phyloP scores from a whole-genome alignment of 2,797 vertebrate species.

The Jordanella pulchra region DNA sequence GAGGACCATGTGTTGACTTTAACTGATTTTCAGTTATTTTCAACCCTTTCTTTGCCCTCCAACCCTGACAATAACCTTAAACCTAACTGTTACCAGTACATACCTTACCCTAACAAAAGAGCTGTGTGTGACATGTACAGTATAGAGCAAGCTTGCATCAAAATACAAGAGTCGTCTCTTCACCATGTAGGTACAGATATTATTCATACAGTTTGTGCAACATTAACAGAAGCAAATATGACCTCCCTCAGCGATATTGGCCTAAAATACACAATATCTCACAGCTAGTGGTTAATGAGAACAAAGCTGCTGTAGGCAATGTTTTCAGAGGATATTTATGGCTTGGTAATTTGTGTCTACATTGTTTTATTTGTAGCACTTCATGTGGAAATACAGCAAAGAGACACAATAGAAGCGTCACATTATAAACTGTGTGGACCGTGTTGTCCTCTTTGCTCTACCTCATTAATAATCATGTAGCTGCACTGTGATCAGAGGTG shows the following conservation, averaged over 20 bases:
- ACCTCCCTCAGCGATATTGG: background rate
- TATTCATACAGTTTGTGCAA: slow-evolving; percentile 13
- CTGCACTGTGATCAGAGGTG: slow-evolving; percentile 29
- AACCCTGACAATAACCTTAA: too few relatives aligned
- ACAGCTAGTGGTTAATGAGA: slow-evolving; percentile 10
- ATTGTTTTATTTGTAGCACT: slow-evolving; percentile 23
- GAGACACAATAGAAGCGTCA: slow-evolving; percentile 24
- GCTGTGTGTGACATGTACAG: background rate
- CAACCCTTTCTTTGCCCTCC: too few relatives aligned
- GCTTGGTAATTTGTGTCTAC: slow-evolving; percentile 15
- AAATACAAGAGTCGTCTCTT: background rate
- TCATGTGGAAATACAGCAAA: slow-evolving; percentile 26
- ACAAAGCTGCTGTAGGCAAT: slow-evolving; percentile 1
- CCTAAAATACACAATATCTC: slow-evolving; percentile 7
- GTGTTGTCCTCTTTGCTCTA: slow-evolving; percentile 16
- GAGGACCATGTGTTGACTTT: too few relatives aligned
- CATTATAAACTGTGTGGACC: slow-evolving; percentile 25
- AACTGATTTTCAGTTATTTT: too few relatives aligned
- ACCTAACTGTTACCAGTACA: too few relatives aligned
- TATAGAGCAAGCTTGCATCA: background rate
- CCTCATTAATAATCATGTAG: slow-evolving; percentile 53
- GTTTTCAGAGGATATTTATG: slow-evolving; percentile 21
- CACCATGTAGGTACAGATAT: slow-evolving; percentile 2
- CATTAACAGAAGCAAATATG: background rate
- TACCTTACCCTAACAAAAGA: background rate